These are phyloP conservation scores for Drosophila mimica DNA, from an alignment of 2,888 invertebrate genomes.

Conservation along the genomic window DNA sequence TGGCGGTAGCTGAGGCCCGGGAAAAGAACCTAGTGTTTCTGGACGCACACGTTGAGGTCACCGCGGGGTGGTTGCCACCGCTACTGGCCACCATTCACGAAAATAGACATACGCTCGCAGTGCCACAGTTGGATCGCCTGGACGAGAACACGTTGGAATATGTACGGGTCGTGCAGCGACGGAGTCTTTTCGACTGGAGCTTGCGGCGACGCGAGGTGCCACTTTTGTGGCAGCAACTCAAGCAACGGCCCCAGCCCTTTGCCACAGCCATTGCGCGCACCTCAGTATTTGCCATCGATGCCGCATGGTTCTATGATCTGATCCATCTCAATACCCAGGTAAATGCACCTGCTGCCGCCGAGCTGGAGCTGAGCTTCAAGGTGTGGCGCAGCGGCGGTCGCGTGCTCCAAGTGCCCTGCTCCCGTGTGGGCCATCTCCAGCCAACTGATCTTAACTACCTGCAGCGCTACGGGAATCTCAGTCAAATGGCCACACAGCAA, in stretches of 20 bases:
- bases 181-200: constrained; percentile 65
- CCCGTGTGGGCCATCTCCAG: constrained; percentile 95
- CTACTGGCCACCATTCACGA: constrained; percentile 93
- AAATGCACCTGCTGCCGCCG: constrained; percentile 98
- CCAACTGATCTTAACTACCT: constrained; percentile 95
- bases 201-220: constrained; percentile 87
- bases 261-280: constrained; percentile 98
- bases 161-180: constrained; percentile 92
- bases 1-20: constrained; percentile 85
- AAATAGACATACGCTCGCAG: constrained; percentile 92
- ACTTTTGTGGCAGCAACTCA: constrained; percentile 39
- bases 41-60: constrained; percentile 95
- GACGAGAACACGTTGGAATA: constrained; percentile 92
- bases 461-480: constrained; percentile 95
- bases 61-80: constrained; percentile 95
- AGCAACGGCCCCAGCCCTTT: constrained; percentile 62
- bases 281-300: constrained; percentile 95
- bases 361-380: constrained; percentile 97
- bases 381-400: constrained; percentile 97
- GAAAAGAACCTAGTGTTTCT: constrained; percentile 93
- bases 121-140: constrained; percentile 97
- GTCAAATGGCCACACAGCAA: constrained; percentile 82
- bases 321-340: constrained; percentile 95
- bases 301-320: constrained; percentile 96
- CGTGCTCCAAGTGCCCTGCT: constrained; percentile 96